These are phyloP conservation scores for Microcebus ravelobensis DNA, from an alignment of 2,113 vertebrate species.

Conservation along the genomic window DNA sequence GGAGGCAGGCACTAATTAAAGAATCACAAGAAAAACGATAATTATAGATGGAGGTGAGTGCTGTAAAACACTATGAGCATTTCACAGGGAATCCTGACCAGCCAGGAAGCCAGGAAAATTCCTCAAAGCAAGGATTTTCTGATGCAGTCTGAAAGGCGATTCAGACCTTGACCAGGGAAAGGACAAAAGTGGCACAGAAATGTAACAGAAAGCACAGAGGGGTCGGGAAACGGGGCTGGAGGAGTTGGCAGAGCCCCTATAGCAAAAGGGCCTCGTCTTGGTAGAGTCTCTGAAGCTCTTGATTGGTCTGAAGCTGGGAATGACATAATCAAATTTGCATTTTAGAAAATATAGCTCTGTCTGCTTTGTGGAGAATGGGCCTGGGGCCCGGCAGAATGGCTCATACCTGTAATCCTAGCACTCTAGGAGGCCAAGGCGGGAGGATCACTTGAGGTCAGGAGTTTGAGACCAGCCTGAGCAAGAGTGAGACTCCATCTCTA, in stretches of 20 bases:
- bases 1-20: background rate
- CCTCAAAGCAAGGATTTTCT: background rate
- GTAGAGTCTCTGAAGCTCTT: background rate
- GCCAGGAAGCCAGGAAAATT: background rate
- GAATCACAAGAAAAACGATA: background rate
- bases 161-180: background rate
- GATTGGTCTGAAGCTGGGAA: background rate
- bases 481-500: no score
- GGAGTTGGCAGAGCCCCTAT: fast-evolving
- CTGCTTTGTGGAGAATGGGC: background rate
- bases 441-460: no score
- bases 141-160: background rate
- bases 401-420: no score
- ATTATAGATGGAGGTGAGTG: background rate
- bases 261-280: fast-evolving
- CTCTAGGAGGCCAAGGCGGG: no score
- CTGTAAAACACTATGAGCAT: background rate
- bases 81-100: background rate
- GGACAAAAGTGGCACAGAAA: background rate
- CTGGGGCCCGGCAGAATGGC: no score
- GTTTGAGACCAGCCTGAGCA: no score
- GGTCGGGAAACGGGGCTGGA: fast-evolving
- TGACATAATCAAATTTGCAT: background rate
- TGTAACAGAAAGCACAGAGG: background rate
- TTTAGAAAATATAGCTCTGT: background rate